Conservation (phyloP, 2,797 vertebrate species). For the Salarias fasciatus region DNA sequence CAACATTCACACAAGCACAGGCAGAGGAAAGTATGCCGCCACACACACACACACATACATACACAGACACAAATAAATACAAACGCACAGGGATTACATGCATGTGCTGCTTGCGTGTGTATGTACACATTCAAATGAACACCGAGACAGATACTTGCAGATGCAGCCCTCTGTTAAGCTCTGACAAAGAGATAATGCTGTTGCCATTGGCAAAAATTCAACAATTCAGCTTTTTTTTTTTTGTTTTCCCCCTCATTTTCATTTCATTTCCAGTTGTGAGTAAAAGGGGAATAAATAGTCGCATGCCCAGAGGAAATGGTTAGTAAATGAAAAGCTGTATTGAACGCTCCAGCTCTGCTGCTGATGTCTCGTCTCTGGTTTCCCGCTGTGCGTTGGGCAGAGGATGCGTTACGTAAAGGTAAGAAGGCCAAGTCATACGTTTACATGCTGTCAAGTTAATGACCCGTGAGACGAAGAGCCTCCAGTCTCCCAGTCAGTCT, state of each 20-base stretch:
- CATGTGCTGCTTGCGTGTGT: conserved; percentile 12
- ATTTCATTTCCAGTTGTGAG: conserved; percentile 55
- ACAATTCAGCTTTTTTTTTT: conserved; percentile 36
- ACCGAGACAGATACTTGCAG: conserved; percentile 16
- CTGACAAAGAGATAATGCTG: conserved; percentile 63
- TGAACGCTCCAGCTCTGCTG: conserved; percentile 23
- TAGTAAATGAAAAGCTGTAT: conserved; percentile 44
- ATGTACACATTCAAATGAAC: conserved; percentile 15
- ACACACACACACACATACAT: background rate
- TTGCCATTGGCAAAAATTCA: conserved; percentile 62
- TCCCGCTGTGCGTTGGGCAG: conserved; percentile 21
- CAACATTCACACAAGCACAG: conserved; percentile 14
- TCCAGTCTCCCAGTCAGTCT: background rate
- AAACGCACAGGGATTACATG: background rate
- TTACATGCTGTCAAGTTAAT: background rate
- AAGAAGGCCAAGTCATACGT: background rate
- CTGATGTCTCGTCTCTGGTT: conserved; percentile 28
- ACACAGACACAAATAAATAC: background rate
- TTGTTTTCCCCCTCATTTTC: conserved; percentile 44
- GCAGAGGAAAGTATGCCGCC: conserved; percentile 2
- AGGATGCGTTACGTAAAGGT: conserved; percentile 2
- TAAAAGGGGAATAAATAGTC: conserved; percentile 55
- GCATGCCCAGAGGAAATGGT: conserved; percentile 46
- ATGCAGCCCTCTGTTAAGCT: conserved; percentile 47
- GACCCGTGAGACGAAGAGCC: too few relatives aligned